Evolutionary conservation across 2,888 invertebrate genomes (phyloP), one percentile per base, ranked within the genome.

Genomic region (Thyatira batis): DNA sequence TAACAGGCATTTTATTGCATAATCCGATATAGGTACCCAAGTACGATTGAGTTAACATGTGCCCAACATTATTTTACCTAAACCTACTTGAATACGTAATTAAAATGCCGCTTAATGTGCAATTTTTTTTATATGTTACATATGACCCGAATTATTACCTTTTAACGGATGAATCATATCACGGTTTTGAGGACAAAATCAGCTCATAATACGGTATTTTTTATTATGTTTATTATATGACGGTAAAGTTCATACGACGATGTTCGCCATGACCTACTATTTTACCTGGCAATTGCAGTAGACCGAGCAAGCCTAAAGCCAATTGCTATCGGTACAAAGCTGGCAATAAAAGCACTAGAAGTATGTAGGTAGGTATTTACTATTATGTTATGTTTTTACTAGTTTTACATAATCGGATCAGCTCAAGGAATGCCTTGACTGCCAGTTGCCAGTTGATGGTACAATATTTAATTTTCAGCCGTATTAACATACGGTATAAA

Each of bases 201-300:
- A 17, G 48, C 11, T 28, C 27, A 10, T 20, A 48, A 27, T 28
- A 48, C 27, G 39, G 39, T 39, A 48, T 17, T 27, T 48, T 48
- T 28, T 46, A 25, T 48, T 48, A 27, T 20, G 21, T 27, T 48
- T 48, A 20, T 20, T 48, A 27, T 57, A 57, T 49, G 55, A 50
- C 50, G 57, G 54, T 60, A 49, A 60, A 61, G 61, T 66, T 65
- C 55, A 69, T 59, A 54, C 58, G 51, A 59, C 50, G 63, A 60
- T 57, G 74, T 57, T 78, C 57, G 58, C 76, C 78, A 51, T 78
- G 78, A 78, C 78, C 76, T 61, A 78, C 58, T 68, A 68, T 60
- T 48, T 59, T 56, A 53, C 57, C 54, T 55, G 55, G 54, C 59
- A 69, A 65, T 68, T 66, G 63, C 60, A 69, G 68, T 70, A 53